Evolutionary conservation across 92 coral and sea anemone species (phyloP), one percentile per base, ranked within the genome.

Genomic region (Pocillopora grandis): DNA sequence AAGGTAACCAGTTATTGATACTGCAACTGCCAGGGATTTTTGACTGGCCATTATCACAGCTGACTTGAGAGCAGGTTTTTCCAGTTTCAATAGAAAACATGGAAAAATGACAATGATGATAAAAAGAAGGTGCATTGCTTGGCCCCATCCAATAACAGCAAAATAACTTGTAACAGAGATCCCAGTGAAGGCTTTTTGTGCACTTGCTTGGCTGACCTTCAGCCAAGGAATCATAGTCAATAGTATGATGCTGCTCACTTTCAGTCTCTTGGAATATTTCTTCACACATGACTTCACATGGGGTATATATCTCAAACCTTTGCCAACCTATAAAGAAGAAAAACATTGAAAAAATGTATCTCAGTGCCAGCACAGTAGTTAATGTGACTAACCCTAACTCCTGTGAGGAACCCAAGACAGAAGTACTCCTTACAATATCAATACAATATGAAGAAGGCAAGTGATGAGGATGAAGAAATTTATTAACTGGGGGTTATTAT

Each of bases 131-230:
- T 97, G 99, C n/a, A 97, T 62, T 8, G 92, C 85, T 70, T 94
- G 36, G 60, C 95, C 98, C 99, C 99, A 97, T 52, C 90, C 94
- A 13, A 94, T 76, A 36, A 91, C 77, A 8, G 96, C 93, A 77
- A 92, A 89, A 58, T 94, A 77, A 35, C 96, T 92, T 79, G 85
- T 86, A 56, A 90, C 58, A 14, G 96, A 86, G 80, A 97, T 77
- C 27, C 68, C 58, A 10, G 23, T 60, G 72, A 97, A 94, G 75
- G 94, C 90, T 21, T 95, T 94, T 68, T 83, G 80, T 2, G 93
- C 87, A 75, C 98, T 94, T 66, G 99, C 94, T 14, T 92, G 88
- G 71, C 99, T 97, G 31, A 97, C 94, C 76, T 97, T 97, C 92
- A 97, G 85, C 99, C 99, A 97, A 33, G 99, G 99, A 15, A 97